Conservation (phyloP, 2,113 vertebrate species). For the Notothenia rossii region DNA sequence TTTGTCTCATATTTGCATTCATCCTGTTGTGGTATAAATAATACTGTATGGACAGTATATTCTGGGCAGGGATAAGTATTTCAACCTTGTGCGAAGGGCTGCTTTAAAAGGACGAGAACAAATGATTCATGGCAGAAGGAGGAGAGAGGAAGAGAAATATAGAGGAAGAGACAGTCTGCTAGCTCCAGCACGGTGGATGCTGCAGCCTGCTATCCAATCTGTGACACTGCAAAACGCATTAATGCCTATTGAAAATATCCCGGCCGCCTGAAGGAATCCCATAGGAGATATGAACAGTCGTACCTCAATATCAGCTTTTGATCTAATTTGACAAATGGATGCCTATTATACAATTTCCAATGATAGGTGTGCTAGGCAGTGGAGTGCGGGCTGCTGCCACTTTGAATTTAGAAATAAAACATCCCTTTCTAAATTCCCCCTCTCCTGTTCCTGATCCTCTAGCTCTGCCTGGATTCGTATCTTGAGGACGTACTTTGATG, state of each 20-base stretch:
- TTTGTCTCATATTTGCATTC: background rate
- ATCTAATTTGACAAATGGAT: conserved; percentile 81
- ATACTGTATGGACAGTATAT: background rate
- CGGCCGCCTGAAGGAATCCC: conserved; percentile 66
- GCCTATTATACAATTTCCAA: conserved; percentile 70
- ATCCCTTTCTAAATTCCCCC: conserved; percentile 41
- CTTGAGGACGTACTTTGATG: conserved; percentile 56
- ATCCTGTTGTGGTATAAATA: background rate
- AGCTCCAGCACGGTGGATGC: conserved; percentile 41
- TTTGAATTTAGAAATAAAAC: conserved; percentile 71
- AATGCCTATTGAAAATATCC: conserved; percentile 71
- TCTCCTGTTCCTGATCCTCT: conserved; percentile 47
- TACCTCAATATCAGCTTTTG: conserved; percentile 73
- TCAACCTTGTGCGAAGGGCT: conserved; percentile 2
- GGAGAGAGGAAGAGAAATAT: conserved; percentile 28
- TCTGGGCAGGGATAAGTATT: conserved; percentile 27
- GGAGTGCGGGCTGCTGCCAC: conserved; percentile 57
- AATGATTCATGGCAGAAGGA: conserved; percentile 32
- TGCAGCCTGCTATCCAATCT: conserved; percentile 53
- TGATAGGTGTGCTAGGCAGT: conserved; percentile 55
- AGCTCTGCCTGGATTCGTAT: conserved; percentile 55
- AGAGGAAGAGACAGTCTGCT: conserved; percentile 39
- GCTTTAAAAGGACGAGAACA: background rate
- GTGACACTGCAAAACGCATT: conserved; percentile 66
- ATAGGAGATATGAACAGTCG: conserved; percentile 64